A percentile compares a stretch with the other conserved stretches of the same genome.
Conservation (phyloP, 2,888 invertebrate genomes). For the Acanthoscelides obtectus region DNA sequence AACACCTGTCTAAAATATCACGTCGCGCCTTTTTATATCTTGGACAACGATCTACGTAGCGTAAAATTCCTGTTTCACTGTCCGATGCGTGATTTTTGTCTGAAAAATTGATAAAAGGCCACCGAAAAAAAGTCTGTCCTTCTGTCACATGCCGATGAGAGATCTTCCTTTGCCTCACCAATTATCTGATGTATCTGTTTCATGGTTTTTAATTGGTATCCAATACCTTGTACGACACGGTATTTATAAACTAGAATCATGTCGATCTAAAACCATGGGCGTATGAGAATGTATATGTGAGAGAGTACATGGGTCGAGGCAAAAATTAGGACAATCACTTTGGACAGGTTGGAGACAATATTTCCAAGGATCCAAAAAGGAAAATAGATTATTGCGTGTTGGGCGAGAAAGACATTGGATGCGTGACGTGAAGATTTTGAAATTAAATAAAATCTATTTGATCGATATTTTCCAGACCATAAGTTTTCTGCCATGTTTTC, state of each 20-base stretch:
- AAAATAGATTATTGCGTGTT: too few species aligned
- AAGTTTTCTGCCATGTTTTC: too few species aligned
- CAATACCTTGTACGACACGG: conserved; percentile 36
- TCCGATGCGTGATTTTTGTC: conserved; percentile 1
- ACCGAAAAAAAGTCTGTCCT: not conserved
- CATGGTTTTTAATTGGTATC: conserved; percentile 38
- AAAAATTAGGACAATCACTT: too few species aligned
- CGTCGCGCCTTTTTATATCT: not conserved
- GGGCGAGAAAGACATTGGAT: too few species aligned
- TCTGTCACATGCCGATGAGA: conserved; percentile 2
- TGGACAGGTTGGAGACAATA: too few species aligned
- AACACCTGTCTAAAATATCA: not conserved
- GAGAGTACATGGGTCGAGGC: too few species aligned
- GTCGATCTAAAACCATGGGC: conserved; percentile 13
- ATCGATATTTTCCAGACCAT: too few species aligned
- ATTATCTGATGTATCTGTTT: conserved; percentile 31
- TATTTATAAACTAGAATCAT: conserved; percentile 30
- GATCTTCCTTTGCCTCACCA: conserved; percentile 13
- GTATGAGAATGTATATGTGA: too few species aligned
- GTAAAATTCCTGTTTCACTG: not conserved
- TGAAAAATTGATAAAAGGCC: conserved; percentile 3
- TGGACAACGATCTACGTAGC: not conserved
- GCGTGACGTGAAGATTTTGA: too few species aligned
- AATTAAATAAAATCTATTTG: too few species aligned
- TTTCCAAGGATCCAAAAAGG: too few species aligned